Conservation (phyloP, 2,888 invertebrate genomes). For the Meiosimyza platycephala region DNA sequence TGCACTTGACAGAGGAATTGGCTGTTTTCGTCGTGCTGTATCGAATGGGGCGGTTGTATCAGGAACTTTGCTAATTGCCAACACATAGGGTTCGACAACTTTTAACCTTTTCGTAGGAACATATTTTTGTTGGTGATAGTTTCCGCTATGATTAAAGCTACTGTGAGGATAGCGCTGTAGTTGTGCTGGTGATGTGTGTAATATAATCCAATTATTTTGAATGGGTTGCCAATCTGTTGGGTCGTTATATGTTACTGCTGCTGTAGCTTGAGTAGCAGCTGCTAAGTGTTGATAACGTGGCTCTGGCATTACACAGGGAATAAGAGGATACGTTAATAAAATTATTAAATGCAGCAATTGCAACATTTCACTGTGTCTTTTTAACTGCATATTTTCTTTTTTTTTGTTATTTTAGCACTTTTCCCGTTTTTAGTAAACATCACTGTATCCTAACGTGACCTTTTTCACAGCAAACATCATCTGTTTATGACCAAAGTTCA, state of each 20-base stretch:
- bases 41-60: not conserved
- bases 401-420: no score
- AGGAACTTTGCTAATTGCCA: conserved; percentile 3
- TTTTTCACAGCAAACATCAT: conserved; percentile 38
- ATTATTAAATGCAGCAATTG: not conserved
- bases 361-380: conserved; percentile 6
- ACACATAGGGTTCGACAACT: not conserved
- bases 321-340: conserved; percentile 10
- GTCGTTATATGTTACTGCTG: conserved; percentile 34
- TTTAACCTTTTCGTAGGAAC: no score
- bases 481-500: conserved; percentile 36
- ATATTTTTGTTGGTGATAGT: not conserved
- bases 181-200: conserved; percentile 49
- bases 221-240: conserved; percentile 53
- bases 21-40: not conserved
- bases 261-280: not conserved
- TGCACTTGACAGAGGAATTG: not conserved
- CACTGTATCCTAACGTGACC: conserved; percentile 37
- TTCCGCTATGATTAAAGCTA: conserved; percentile 2
- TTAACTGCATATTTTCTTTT: not conserved
- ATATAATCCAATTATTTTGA: conserved; percentile 56
- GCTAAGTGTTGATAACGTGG: no score
- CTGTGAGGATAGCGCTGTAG: not conserved
- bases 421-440: conserved; percentile 6
- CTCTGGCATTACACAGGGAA: not conserved